Evolutionary conservation across 2,888 invertebrate genomes (phyloP), one percentile per base, ranked within the genome.

Genomic region (Bedellia somnulentella): DNA sequence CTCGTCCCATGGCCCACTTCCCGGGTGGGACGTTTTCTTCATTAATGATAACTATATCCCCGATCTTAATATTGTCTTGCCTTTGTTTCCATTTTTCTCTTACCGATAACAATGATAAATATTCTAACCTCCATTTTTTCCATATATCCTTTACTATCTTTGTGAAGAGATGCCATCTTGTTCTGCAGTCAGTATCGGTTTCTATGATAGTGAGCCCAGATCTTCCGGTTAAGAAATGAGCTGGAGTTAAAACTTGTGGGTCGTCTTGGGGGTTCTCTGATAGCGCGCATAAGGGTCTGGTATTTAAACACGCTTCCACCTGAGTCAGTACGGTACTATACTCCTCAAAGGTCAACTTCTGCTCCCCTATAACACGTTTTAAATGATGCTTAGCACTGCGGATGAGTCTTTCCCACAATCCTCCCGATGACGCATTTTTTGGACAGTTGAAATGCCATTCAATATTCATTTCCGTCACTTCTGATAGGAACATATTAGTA

Each of bases 361-460:
- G 18, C 12, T 16, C 12, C 4, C 26, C 16, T 10, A 26, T 26
- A 9, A 11, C 17, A 11, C 11, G 9, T 17, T 3, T 17, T 8
- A 27, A 6, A 11, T 17, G 12, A n/a, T n/a, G 9, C 18, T 41
- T 41, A 1, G 37, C 30, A 8, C 32, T 33, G 1, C 35, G 26
- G 1, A 41, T 33, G 1, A 39, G 23, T 8, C 40, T 8, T 30
- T 41, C 43, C 39, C 39, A 37, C 3, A 27, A 23, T 2, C 35
- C 35, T 10, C 33, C 37, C 24, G 31, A 27, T 18, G 13, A 13
- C 2, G 35, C 33, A 4, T 28, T 16, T 2, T 29, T 21, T 1
- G 39, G 33, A 6, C 38, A 34, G 11, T 36, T 40, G 15, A 31
- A 31, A n/a, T 31, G 31, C 31, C 27, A 31, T 10, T 29, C 21